Conservation (phyloP, 2,113 vertebrate species). For the Pomatorhinus ruficollis region DNA sequence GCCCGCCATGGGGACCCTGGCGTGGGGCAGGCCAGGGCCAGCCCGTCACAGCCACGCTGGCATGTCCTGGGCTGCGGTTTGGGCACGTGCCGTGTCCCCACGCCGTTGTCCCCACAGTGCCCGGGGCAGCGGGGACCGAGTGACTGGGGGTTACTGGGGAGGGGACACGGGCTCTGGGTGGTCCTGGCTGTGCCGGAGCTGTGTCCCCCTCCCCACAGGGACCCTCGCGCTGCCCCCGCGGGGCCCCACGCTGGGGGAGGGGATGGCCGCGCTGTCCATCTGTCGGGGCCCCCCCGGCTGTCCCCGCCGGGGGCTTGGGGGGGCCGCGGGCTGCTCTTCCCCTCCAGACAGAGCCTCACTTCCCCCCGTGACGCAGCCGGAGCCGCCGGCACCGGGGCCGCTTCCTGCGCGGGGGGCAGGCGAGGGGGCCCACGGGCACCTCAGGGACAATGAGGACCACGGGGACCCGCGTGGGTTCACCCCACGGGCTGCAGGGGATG, state of each 20-base stretch:
- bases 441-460: neutral
- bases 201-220: neutral
- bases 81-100: neutral
- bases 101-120: neutral
- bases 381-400: neutral
- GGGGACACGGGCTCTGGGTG: neutral
- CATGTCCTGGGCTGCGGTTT: neutral
- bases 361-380: constrained; percentile 54
- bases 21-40: neutral
- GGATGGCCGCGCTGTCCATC: neutral
- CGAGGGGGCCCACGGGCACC: neutral
- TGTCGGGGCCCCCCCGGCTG: neutral
- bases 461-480: neutral
- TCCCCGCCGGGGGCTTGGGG: neutral
- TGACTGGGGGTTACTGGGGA: fast-evolving
- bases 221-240: neutral
- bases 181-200: neutral
- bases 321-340: constrained; percentile 42
- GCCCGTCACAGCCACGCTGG: neutral
- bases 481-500: neutral
- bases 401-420: neutral
- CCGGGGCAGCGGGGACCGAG: neutral
- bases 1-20: neutral
- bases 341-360: constrained; percentile 74
- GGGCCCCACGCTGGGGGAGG: neutral